Evolutionary conservation across 2,113 vertebrate species (phyloP), one percentile per base, ranked within the genome.

Genomic region (Pheucticus melanocephalus): DNA sequence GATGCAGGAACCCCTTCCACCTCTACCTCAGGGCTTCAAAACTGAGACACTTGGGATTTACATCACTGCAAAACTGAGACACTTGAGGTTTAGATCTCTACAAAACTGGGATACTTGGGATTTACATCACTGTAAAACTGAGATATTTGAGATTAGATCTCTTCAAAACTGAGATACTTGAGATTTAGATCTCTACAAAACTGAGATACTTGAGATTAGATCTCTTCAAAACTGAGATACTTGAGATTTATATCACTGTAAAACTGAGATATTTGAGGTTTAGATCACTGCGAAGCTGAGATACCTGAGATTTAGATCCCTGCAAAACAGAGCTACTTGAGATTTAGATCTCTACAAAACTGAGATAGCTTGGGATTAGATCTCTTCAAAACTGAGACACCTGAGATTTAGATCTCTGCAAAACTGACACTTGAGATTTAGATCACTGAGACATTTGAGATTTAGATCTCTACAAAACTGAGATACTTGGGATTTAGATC

Each of bases 401-500:
- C 7, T 19, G 37, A 2, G 18, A 23, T 27, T 37, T 4, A 39
- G 0, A 27, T 37, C 57, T 9, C 11, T 12, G 3, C 45, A 13
- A 1, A 56, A 53, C 3, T 12, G 22, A 42, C 1, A 11, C 3
- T 5, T 28, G 37, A 4, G 60, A 6, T 22, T 42, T 5, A 31
- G 6, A 42, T 31, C 61, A 15, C 50, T 40, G 11, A 44, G 31
- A 6, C 3, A 17, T 2, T 3, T 30, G 39, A 5, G 39, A 16
- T 12, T 33, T 16, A 22, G 4, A 42, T 23, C 61, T 6, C 3
- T 23, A 0, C 4, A 64, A 15, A 42, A 2, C 20, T 19, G 25
- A 28, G 31, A 18, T 1, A 33, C 4, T 4, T 30, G 20, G 3
- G 20, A 24, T 23, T 33, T 16, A 40, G 4, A 33, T 23, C 40